Percentiles rank a stretch among this genome's conserved stretches.
Evolutionary conservation across 1,140 invertebrate species (phyloP).

Genomic region (Drosophila lacertosa): DNA sequence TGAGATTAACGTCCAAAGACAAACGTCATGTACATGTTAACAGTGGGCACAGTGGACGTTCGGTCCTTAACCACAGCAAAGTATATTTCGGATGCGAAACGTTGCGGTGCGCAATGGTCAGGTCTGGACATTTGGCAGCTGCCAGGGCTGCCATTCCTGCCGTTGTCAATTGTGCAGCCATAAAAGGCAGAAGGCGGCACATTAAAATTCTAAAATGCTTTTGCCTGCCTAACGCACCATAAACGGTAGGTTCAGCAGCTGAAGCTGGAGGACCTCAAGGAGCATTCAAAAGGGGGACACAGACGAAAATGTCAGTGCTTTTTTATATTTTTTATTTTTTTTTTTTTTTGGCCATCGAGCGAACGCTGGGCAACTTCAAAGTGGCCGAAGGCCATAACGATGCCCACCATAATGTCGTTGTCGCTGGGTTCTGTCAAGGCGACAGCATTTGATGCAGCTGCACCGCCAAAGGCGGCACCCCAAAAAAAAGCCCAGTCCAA

Average conservation of each 20-base stretch:
- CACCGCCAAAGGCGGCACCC: constrained; percentile 14
- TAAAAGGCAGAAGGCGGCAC: constrained; percentile 79
- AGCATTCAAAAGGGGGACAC: constrained; percentile 4
- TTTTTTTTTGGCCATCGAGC: constrained; percentile 28
- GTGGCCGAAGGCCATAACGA: constrained; percentile 63
- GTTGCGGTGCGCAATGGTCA: constrained; percentile 42
- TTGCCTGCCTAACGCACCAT: constrained; percentile 62
- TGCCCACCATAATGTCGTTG: constrained; percentile 31
- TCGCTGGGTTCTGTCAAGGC: constrained; percentile 7
- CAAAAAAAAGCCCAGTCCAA: constrained; percentile 19
- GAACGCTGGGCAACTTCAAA: constrained; percentile 58
- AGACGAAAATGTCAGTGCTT: constrained; percentile 45
- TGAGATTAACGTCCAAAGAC: constrained; percentile 83
- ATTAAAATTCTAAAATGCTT: constrained; percentile 82
- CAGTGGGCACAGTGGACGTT: constrained; percentile 42
- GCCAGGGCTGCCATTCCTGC: constrained; percentile 27
- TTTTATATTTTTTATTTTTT: too few species aligned
- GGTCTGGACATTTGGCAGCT: constrained; percentile 61
- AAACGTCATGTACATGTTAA: constrained; percentile 83
- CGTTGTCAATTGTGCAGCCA: constrained; percentile 63
- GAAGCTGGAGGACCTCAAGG: too few species aligned
- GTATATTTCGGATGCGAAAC: constrained; percentile 59
- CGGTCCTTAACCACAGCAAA: constrained; percentile 42
- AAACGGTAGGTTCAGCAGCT: constrained; percentile 38
- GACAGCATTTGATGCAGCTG: constrained; percentile 51